These are phyloP conservation scores for Drymonia ruficornis DNA, from an alignment of 2,888 invertebrate species.

Conservation along the genomic window DNA sequence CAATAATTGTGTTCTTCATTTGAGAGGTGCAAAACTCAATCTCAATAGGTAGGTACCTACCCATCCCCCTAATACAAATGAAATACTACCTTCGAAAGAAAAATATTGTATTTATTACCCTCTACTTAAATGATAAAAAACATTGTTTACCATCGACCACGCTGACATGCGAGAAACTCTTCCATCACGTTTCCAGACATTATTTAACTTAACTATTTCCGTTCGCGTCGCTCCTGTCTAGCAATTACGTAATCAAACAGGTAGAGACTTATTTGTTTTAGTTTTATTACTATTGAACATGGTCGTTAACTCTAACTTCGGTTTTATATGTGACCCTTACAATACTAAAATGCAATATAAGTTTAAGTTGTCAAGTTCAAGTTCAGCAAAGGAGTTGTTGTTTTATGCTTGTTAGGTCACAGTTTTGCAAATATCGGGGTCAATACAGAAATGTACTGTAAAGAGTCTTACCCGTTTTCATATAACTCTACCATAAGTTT, in stretches of 20 bases:
- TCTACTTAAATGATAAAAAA: background rate
- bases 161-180: constrained; percentile 56
- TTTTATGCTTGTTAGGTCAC: background rate
- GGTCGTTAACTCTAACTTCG: background rate
- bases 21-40: too few species aligned
- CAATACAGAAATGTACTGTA: background rate
- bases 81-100: too few species aligned
- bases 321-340: background rate
- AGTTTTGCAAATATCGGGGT: background rate
- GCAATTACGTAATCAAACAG: constrained; percentile 43
- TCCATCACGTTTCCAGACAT: constrained; percentile 59
- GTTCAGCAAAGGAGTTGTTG: background rate
- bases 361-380: background rate
- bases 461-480: too few species aligned
- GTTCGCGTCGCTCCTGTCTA: constrained; percentile 40
- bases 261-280: constrained; percentile 34
- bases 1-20: too few species aligned
- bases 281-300: constrained; percentile 18
- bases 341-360: background rate
- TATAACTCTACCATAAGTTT: too few species aligned
- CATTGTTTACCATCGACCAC: constrained; percentile 13
- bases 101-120: background rate
- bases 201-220: constrained; percentile 54
- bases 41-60: too few species aligned
- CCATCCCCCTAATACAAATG: too few species aligned